Conservation (phyloP, 2,888 invertebrate genomes). For the Heliconius erato region DNA sequence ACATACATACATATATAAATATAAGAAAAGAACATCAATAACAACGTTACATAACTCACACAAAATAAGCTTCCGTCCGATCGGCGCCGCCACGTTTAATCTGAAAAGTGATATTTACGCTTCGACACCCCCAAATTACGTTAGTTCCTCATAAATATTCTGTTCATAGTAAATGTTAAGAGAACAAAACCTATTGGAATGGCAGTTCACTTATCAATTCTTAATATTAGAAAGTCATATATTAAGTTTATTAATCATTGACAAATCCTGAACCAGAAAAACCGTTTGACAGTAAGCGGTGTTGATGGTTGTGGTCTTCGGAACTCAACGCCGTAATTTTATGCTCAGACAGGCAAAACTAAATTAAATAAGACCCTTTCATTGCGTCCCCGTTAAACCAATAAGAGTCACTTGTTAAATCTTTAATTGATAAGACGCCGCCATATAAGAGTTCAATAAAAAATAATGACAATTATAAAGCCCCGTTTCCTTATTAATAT, state of each 20-base stretch:
- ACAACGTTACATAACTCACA: slow-evolving; percentile 21
- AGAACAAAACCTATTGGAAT: background rate
- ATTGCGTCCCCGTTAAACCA: too few species aligned
- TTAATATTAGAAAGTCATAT: background rate
- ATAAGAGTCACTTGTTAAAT: too few species aligned
- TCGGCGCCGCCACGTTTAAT: slow-evolving; percentile 51
- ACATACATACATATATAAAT: background rate
- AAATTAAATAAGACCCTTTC: too few species aligned
- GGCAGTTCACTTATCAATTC: background rate
- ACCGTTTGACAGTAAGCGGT: too few species aligned
- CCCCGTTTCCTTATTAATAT: background rate
- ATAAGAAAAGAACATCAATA: background rate
- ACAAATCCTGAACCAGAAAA: background rate
- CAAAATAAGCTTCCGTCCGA: slow-evolving; percentile 48
- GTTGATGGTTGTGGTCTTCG: too few species aligned
- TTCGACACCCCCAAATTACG: slow-evolving; percentile 35
- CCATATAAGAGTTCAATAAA: background rate
- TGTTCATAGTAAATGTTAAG: slow-evolving; percentile 6
- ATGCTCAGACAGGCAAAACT: too few species aligned
- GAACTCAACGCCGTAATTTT: too few species aligned
- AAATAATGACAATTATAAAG: background rate
- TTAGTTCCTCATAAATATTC: slow-evolving; percentile 20
- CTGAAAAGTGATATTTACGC: slow-evolving; percentile 48
- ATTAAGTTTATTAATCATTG: background rate
- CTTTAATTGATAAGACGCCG: too few species aligned